Evolutionary conservation across 2,113 vertebrate genomes (phyloP), one percentile per base, ranked within the genome.

Genomic region (Chauna torquata): DNA sequence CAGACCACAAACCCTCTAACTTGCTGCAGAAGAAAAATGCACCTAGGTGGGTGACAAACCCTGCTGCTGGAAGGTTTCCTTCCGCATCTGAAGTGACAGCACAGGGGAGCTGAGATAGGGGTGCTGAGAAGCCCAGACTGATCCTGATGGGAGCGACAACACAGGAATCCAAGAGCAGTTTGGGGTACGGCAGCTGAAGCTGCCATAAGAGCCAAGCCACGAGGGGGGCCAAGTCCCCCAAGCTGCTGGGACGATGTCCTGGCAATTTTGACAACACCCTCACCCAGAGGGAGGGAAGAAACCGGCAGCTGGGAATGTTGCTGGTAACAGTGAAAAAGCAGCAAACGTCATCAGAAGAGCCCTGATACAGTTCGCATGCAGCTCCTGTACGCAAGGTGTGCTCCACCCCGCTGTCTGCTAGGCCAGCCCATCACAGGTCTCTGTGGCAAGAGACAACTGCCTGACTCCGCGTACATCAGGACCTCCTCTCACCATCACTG

Each of bases 161-260:
- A 23, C 38, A 72, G 16, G 23, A 42, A 40, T 66, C 17, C 16
- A 23, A 40, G 11, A 16, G 24, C 47, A 45, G 36, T 34, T 44
- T 8, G 40, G 22, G 27, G 10, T 40, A 58, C 3, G 4, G 32
- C 3, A 32, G 36, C 45, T 70, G 59, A 92, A 78, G 81, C 50
- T 52, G 50, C 23, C 50, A 23, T 52, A 25, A 52, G 50, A 25
- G 50, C 24, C 34, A 78, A 79, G 44, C 78, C 50, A 59, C 20
- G 68, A 38, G 20, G 62, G 22, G 58, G 32, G 45, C 6, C 55
- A 54, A 47, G 20, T 30, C 34, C 49, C 49, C 25, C n/a, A 16
- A 3, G 36, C 66, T 57, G 61, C 40, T 78, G 42, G 0, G 0
- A 28, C 0, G 0, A 61, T 12, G 14, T 38, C 54, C 69, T 42